Percentiles rank a stretch among this genome's conserved stretches.
These are phyloP conservation scores for Tetraodon nigroviridis DNA, from an alignment of 2,113 vertebrate species.

Conservation along the genomic window DNA sequence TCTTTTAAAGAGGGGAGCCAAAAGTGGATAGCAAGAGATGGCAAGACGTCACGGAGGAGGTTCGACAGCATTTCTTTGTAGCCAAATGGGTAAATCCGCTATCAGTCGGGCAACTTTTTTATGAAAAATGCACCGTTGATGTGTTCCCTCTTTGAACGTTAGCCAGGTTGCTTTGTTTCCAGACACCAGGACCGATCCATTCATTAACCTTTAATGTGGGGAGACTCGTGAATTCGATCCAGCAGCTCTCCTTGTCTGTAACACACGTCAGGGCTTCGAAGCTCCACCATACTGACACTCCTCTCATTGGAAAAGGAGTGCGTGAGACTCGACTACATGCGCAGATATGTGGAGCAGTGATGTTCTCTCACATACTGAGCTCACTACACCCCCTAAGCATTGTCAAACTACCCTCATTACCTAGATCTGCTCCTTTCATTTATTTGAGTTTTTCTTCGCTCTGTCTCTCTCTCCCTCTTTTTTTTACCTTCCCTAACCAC, in stretches of 20 bases:
- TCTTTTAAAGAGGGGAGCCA: no score
- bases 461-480: no score
- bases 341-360: slow-evolving; percentile 9
- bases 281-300: background rate
- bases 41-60: no score
- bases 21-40: no score
- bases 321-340: slow-evolving; percentile 7
- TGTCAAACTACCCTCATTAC: slow-evolving; percentile 6
- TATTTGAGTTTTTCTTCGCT: background rate
- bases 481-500: slow-evolving; percentile 7
- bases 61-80: slow-evolving; percentile 22
- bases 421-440: slow-evolving; percentile 25
- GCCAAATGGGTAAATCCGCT: slow-evolving; percentile 43
- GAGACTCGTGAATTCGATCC: slow-evolving; percentile 46
- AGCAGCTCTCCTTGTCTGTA: slow-evolving; percentile 22
- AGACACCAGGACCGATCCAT: slow-evolving; percentile 80
- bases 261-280: background rate
- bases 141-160: slow-evolving; percentile 52
- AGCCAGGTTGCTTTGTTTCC: slow-evolving; percentile 42
- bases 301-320: slow-evolving; percentile 21
- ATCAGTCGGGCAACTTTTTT: slow-evolving; percentile 44
- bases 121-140: slow-evolving; percentile 57
- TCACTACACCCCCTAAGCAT: slow-evolving; percentile 4
- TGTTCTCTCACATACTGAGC: slow-evolving; percentile 10
- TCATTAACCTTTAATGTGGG: slow-evolving; percentile 67